Evolutionary conservation across 2,888 invertebrate species (phyloP), one percentile per base, ranked within the genome.

Genomic region (Drosophila tanythrix): DNA sequence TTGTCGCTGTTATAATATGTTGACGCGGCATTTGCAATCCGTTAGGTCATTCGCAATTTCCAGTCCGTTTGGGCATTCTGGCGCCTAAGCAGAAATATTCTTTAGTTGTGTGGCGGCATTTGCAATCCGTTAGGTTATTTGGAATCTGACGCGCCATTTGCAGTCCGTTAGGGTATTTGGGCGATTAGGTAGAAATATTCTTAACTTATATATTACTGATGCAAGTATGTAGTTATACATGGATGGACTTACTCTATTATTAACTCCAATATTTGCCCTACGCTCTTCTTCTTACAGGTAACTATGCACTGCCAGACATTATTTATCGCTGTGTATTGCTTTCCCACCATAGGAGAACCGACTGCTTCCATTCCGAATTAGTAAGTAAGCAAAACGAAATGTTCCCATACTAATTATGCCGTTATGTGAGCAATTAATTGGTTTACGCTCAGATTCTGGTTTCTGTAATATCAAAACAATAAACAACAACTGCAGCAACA

Each of bases 381-480:
- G 84, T 84, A 77, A 85, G 88, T 84, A 21, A n/a, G 50, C 51
- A 63, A 33, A 33, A 0, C 13, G 15, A 53, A 56, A 2, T 2
- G 36, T 59, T 69, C 66, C 48, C 69, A 63, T 36, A 31, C 59
- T 74, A 77, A 80, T 83, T 83, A 71, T 62, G 50, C 60, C 58
- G n/a, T 70, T 70, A 63, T 58, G n/a, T 43, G 31, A 58, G 57
- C 74, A 82, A 82, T 82, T 83, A 68, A 76, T 87, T 82, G 76
- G 64, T 40, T 63, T 51, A 48, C 53, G 50, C 58, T 43, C 36
- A 64, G 74, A 67, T 68, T 67, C 60, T 64, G 21, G 62, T 64
- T 61, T 50, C 40, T 46, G 57, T 62, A 64, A 59, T 60, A 38
- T 5, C 51, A 38, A 63, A 65, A 53, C 50, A 64, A 59, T 31